Base-by-base conservation (phyloP, 2,797 vertebrate species). In the Remorina albescens region DNA sequence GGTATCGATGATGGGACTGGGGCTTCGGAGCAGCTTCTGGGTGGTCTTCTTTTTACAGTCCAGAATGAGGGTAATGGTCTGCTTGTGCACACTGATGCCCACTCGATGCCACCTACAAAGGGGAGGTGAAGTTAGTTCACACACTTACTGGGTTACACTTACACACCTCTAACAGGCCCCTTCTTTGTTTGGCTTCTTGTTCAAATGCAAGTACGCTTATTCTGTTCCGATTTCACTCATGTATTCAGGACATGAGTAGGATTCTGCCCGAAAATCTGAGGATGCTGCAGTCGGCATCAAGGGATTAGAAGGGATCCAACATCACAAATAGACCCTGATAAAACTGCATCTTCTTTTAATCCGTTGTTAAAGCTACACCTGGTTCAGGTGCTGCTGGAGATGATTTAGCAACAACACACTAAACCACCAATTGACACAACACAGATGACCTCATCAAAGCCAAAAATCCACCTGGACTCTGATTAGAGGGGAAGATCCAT, bases 31-130 rank as follows among this genome's bases (percentile, higher is more conserved):
- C 34, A 99, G 92, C 70, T 91, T 92, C 67, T 96, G 96, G 23
- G 95, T 95, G 75, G 92, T 88, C 91, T 95, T 98, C 95, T 99
- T 99, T 89, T 96, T 97, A 90, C 98, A 99, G 93, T 99, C 98
- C 90, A 99, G 87, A 82, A 99, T 91, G 90, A 99, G 91, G 42
- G 98, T 98, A 92, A 98, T 95, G 1, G 96, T 98, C 89, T 99
- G 96, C 91, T 95, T 95, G 85, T 99, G 96, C 69, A 99, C 91
- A 1, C 98, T 99, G 93, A 99, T 95, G 16, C 96, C 98, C 70
- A 99, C 92, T 57, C 98, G 93, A 89, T 99, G 98, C 98, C 98
- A 99, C 92, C 98, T 99, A 87, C 2, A 76, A 73, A 47, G 25
- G 25, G 28, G 34, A 76, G 60, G 59, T 15, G 56, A n/a, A 34